phyloP scores from a whole-genome alignment of 1,140 invertebrate species.

The Leptinotarsa lineolata region DNA sequence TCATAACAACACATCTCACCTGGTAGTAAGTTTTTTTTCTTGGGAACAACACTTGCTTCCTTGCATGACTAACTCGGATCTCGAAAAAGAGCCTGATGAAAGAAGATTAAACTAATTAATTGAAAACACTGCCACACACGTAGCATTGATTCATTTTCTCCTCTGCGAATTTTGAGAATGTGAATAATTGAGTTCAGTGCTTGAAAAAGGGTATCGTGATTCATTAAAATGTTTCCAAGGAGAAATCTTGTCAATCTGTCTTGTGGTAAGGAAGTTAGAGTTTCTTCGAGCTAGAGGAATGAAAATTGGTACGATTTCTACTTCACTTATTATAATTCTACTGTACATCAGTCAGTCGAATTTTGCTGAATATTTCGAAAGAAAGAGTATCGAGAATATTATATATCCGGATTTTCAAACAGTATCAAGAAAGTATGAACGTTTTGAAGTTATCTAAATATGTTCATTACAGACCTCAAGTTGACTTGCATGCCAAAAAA shows the following conservation, averaged over 20 bases:
- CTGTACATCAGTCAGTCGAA: too few relatives aligned
- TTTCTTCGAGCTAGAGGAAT: too few relatives aligned
- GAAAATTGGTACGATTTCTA: too few relatives aligned
- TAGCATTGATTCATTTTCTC: slow-evolving; percentile 11
- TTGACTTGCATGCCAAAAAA: too few relatives aligned
- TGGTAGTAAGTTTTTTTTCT: slow-evolving; percentile 12
- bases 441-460: too few relatives aligned
- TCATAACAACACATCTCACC: not conserved
- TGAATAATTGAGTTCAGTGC: not conserved
- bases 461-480: too few relatives aligned
- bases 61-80: slow-evolving; percentile 30
- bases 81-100: slow-evolving; percentile 23
- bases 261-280: too few relatives aligned
- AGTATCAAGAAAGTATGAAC: too few relatives aligned
- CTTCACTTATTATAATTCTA: too few relatives aligned
- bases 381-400: too few relatives aligned
- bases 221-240: not conserved
- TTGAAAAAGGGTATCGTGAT: not conserved
- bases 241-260: not conserved
- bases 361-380: too few relatives aligned
- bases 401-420: too few relatives aligned
- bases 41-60: slow-evolving; percentile 18
- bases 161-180: not conserved
- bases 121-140: slow-evolving; percentile 23
- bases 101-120: slow-evolving; percentile 31